Percentiles rank a stretch among this genome's conserved stretches.
These are phyloP conservation scores for Sebastes baramenuke DNA, from an alignment of 2,797 vertebrate species.

Conservation along the genomic window DNA sequence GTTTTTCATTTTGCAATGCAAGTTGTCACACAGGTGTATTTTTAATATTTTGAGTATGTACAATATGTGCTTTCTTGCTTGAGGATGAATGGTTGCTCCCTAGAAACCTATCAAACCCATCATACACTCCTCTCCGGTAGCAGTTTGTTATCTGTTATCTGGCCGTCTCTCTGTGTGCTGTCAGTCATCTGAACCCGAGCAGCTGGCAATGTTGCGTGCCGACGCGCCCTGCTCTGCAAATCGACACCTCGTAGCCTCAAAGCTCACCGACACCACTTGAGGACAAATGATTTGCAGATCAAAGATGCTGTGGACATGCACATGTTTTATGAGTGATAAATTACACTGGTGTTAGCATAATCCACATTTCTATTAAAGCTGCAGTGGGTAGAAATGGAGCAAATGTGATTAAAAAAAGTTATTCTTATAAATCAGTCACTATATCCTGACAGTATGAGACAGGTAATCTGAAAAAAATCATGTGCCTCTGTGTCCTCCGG, in stretches of 20 bases:
- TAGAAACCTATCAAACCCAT: slow-evolving; percentile 14
- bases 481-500: too few relatives aligned
- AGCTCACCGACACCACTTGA: background rate
- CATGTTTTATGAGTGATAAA: background rate
- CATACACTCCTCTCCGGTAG: background rate
- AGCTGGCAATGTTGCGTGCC: slow-evolving; percentile 65
- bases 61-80: slow-evolving; percentile 11
- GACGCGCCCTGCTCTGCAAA: slow-evolving; percentile 28
- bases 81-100: background rate
- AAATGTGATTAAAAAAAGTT: too few relatives aligned
- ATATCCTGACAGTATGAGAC: too few relatives aligned
- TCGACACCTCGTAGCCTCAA: slow-evolving; percentile 35
- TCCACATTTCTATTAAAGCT: background rate
- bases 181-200: slow-evolving; percentile 44
- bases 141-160: slow-evolving; percentile 10
- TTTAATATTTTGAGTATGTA: slow-evolving; percentile 20
- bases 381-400: too few relatives aligned
- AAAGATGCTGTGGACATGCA: background rate
- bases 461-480: too few relatives aligned
- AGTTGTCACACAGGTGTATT: background rate
- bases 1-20: background rate
- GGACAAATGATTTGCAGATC: slow-evolving; percentile 34
- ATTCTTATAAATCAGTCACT: too few relatives aligned
- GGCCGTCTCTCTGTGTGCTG: background rate
- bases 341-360: background rate